phyloP scores from a whole-genome alignment of 2,797 vertebrate species.

The Gymnodraco acuticeps region DNA sequence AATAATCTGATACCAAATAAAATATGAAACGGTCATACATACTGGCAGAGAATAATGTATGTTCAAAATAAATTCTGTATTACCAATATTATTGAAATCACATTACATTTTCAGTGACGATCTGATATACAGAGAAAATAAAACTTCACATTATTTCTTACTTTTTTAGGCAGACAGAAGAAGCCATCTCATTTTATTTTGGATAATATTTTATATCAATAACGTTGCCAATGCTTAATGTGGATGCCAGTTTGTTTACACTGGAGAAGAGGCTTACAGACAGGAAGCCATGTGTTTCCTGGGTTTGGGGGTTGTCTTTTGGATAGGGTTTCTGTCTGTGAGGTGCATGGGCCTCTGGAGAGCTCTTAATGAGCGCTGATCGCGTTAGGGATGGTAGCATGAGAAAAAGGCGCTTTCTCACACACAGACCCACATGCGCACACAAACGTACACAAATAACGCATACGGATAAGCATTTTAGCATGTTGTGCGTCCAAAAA shows the following conservation, averaged over 20 bases:
- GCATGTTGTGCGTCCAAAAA: slow-evolving; percentile 48
- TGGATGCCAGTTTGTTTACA: slow-evolving; percentile 70
- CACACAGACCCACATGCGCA: slow-evolving; percentile 17
- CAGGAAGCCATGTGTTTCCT: slow-evolving; percentile 55
- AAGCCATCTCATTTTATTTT: slow-evolving; percentile 35
- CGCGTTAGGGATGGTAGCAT: slow-evolving; percentile 62
- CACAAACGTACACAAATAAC: slow-evolving; percentile 17
- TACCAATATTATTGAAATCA: not conserved
- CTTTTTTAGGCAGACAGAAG: slow-evolving; percentile 20
- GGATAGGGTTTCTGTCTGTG: slow-evolving; percentile 68
- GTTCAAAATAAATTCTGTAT: not conserved
- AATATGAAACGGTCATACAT: not conserved
- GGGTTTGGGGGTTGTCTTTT: slow-evolving; percentile 68
- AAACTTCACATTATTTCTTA: slow-evolving; percentile 7
- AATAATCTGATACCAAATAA: slow-evolving; percentile 28
- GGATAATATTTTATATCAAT: slow-evolving; percentile 52
- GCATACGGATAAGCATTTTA: slow-evolving; percentile 9
- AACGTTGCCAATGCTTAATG: slow-evolving; percentile 62
- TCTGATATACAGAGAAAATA: slow-evolving; percentile 8
- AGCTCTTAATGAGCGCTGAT: slow-evolving; percentile 79
- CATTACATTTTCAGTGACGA: not conserved
- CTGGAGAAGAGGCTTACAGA: slow-evolving; percentile 58
- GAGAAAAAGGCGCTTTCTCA: slow-evolving; percentile 39
- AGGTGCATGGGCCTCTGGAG: slow-evolving; percentile 66
- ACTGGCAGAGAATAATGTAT: not conserved